Percentiles rank a stretch among this genome's conserved stretches.
Conservation (phyloP, 2,113 vertebrate species). For the Otus sunia region DNA sequence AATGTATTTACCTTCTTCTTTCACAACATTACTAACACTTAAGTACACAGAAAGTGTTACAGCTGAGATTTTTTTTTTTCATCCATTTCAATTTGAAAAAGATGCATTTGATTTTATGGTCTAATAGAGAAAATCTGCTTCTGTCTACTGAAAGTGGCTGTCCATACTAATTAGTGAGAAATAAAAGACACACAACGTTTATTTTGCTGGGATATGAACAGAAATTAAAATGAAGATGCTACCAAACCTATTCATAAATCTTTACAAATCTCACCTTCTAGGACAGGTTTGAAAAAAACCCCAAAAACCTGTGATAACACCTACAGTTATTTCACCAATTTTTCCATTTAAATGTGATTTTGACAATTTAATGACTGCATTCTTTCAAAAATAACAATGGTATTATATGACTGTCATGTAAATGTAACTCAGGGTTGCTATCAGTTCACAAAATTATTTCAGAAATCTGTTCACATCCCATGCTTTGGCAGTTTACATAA, state of each 20-base stretch:
- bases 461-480: conserved; percentile 45
- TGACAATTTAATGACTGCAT: conserved; percentile 48
- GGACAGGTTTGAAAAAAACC: neutral
- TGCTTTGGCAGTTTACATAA: conserved; percentile 61
- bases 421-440: conserved; percentile 16
- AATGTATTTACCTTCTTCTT: conserved; percentile 1
- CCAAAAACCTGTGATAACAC: neutral
- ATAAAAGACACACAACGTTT: neutral
- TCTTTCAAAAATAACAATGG: conserved; percentile 46
- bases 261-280: neutral
- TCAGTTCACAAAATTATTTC: conserved; percentile 44
- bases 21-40: neutral
- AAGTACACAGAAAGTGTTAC: neutral
- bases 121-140: conserved; percentile 13
- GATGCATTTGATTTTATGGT: conserved; percentile 14
- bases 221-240: neutral
- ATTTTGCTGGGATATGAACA: neutral
- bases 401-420: conserved; percentile 40
- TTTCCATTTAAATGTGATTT: conserved; percentile 28
- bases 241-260: neutral
- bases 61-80: neutral
- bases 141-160: neutral
- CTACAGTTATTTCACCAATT: neutral
- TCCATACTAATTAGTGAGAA: neutral
- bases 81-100: conserved; percentile 17